Conservation (phyloP, 2,113 vertebrate genomes). For the Coracopsis vasa region DNA sequence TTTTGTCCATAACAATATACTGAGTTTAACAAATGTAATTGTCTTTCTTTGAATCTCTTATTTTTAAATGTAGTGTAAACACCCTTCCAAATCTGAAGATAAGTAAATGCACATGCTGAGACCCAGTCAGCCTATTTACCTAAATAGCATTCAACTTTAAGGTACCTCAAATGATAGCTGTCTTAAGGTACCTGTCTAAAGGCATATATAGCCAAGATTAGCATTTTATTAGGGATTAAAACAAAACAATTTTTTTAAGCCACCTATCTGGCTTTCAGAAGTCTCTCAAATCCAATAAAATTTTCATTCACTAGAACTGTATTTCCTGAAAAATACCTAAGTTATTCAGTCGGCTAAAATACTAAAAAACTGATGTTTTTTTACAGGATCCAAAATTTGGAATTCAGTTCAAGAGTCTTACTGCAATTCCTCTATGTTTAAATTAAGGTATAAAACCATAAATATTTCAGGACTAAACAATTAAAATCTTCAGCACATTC, state of each 20-base stretch:
- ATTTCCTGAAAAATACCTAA: not conserved
- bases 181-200: not conserved
- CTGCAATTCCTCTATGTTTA: not conserved
- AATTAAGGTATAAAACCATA: not conserved
- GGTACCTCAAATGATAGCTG: not conserved
- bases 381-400: not conserved
- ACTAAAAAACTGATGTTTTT: not conserved
- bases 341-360: not conserved
- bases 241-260: not conserved
- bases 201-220: not conserved
- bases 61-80: not conserved
- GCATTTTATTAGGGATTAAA: not conserved
- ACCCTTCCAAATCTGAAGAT: accelerated
- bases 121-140: not conserved
- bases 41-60: not conserved
- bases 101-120: not conserved
- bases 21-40: not conserved
- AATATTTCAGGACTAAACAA: not conserved
- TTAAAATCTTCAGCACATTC: not conserved
- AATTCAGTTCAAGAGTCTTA: not conserved
- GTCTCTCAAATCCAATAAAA: not conserved
- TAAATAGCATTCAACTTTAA: not conserved
- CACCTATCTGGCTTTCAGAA: not conserved
- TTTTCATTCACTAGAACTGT: not conserved
- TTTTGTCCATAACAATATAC: not conserved